Evolutionary conservation across 1,140 invertebrate genomes (phyloP), one percentile per base, ranked within the genome.

Genomic region (Lasioglossum albipes): DNA sequence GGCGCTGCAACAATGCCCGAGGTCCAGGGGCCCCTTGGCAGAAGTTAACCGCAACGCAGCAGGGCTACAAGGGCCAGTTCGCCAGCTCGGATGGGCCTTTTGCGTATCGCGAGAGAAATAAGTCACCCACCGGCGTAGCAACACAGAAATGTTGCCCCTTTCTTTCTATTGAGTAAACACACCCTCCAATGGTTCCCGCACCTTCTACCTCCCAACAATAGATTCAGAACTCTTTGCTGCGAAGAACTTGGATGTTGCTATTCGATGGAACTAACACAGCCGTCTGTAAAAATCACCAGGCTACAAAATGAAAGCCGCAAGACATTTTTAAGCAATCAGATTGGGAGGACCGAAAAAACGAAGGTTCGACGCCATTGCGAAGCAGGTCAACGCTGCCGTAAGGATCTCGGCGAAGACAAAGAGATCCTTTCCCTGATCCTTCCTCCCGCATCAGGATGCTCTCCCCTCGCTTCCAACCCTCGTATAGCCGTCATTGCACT

Each of bases 41-140:
- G 75, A 90, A 88, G 90, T 88, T 90, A 87, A 90, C 87, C 87
- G 75, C 86, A 83, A 68, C 87, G 65, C 85, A 89, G 85, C 85
- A 75, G 89, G 88, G 81, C 84, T 81, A 71, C 80, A 81, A 81
- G 62, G 78, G 77, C 84, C 65, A 76, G 66, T 87, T 77, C 66
- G 83, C 84, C 86, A 85, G 84, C 86, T 84, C 84, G 52, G 72
- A 76, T 62, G 70, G 64, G 36, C 61, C 70, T 64, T 79, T 82
- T 74, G 73, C 77, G 57, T 76, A 75, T 69, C 64, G 49, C 62
- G 74, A 85, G 81, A 85, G 75, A 79, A 88, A 83, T 85, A 86
- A 88, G 84, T 89, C 84, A 84, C 67, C 31, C 84, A 85, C 9
- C 78, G 82, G 84, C 81, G 82, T 83, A 75, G 81, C 13, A 75